Base-by-base conservation (phyloP, 2,888 invertebrate genomes). In the Chorisops tibialis region DNA sequence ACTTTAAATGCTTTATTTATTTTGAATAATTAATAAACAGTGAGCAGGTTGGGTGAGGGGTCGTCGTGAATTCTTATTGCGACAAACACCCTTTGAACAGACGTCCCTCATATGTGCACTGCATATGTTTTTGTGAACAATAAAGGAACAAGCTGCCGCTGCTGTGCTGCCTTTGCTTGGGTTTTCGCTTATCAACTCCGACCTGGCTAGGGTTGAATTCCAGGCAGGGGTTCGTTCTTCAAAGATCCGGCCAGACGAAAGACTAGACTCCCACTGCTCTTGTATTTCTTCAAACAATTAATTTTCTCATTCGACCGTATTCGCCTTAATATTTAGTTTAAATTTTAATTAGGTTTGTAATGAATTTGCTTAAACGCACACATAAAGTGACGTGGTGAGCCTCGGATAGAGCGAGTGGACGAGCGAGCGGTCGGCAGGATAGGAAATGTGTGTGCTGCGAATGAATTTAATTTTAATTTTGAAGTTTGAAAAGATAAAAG, bases 321-420 rank as follows among this genome's bases (percentile, higher is more conserved):
- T 65, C 54, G 62, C 64, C 63, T 63, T 64, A 62, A 66, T 66
- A 64, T 66, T 64, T 66, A 66, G 64, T 66, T 66, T 66, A 66
- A 66, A 66, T 66, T 66, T 66, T 66, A 66, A 66, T 66, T 66
- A 66, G 63, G 64, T 66, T 66, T 66, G 64, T 64, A 64, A 66
- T 66, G 63, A 66, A 66, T 66, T 66, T 66, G 62, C 66, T 66
- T 63, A 66, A 64, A 66, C 62, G 56, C 45, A 61, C 49, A 59
- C 54, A 63, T 21, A 59, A 49, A 54, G 39, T 52, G 63, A 61
- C 48, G 52, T 37, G 45, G 19, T 16, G 39, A 24, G 21, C 38
- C 38, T 18, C 41, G 41, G 5, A 11, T 14, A 7, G 14, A 16
- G 39, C 41, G 45, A 12, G 21, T 21, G 16, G 30, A 11, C 24